Conservation (phyloP, 2,797 vertebrate genomes). For the Manis javanica region DNA sequence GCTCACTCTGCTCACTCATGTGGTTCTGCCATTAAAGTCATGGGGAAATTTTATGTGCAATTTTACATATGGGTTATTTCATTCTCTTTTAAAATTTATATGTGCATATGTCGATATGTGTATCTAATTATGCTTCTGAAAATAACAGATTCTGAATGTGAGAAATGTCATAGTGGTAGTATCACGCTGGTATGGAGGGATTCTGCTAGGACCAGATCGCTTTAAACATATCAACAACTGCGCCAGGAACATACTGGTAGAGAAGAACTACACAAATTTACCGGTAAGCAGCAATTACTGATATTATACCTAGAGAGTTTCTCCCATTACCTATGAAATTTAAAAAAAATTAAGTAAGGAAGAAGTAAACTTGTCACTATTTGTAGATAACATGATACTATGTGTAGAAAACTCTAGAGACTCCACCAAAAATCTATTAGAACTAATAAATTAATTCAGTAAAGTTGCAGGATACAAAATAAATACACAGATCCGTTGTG, state of each 20-base stretch:
- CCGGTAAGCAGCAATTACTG: conserved; percentile 86
- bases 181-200: conserved; percentile 97
- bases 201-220: conserved; percentile 96
- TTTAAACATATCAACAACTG: conserved; percentile 99
- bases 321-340: not conserved
- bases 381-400: no score
- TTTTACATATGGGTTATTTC: not conserved
- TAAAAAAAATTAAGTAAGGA: not conserved
- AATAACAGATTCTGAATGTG: conserved; percentile 94
- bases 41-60: conserved; percentile 30
- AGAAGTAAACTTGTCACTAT: no score
- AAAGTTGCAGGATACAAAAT: no score
- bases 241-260: conserved; percentile 94
- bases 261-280: conserved; percentile 88
- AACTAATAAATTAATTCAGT: no score
- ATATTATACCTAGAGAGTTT: not conserved
- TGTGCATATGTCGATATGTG: not conserved
- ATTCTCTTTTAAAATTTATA: conserved; percentile 26
- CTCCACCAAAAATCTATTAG: no score
- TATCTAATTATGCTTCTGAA: conserved; percentile 66
- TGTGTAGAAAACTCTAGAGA: no score
- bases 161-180: conserved; percentile 96
- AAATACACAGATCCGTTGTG: no score
- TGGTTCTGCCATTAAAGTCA: not conserved
- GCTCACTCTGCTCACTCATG: not conserved